phyloP scores from a whole-genome alignment of 2,797 vertebrate genomes.

The Rousettus madagascariensis region DNA sequence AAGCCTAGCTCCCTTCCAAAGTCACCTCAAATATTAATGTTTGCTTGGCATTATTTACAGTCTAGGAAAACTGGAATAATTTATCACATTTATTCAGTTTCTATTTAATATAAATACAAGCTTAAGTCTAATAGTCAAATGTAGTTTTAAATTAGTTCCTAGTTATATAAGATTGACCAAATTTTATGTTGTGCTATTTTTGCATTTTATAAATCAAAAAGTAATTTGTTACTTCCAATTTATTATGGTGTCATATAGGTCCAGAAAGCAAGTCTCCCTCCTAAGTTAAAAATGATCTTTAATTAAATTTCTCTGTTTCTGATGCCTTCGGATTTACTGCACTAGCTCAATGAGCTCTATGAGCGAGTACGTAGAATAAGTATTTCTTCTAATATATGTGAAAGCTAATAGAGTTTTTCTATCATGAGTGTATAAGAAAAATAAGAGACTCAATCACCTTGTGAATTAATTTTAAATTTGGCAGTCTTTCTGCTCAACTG shows the following conservation, averaged over 20 bases:
- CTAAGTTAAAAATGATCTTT: neutral
- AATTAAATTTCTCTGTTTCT: constrained; percentile 38
- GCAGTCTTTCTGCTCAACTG: constrained; percentile 75
- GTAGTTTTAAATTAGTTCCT: neutral
- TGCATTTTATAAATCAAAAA: neutral
- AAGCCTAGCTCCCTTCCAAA: constrained; percentile 64
- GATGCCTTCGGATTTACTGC: neutral
- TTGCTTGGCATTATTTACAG: constrained; percentile 54
- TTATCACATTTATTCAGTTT: constrained; percentile 55
- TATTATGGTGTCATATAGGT: neutral
- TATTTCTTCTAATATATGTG: neutral
- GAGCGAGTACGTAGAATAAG: neutral
- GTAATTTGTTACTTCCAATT: neutral
- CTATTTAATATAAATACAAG: constrained; percentile 65
- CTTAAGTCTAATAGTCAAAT: constrained; percentile 41
- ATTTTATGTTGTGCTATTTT: neutral
- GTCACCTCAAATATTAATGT: constrained; percentile 69
- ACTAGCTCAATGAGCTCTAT: neutral
- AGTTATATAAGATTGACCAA: neutral
- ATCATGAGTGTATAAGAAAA: constrained; percentile 54
- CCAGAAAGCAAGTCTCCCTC: neutral
- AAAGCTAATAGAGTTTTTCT: constrained; percentile 74
- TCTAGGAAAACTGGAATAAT: neutral
- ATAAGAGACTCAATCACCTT: constrained; percentile 71
- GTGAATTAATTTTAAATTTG: constrained; percentile 69